phyloP scores from a whole-genome alignment of 2,888 invertebrate genomes.

The Apocheima hispidaria region DNA sequence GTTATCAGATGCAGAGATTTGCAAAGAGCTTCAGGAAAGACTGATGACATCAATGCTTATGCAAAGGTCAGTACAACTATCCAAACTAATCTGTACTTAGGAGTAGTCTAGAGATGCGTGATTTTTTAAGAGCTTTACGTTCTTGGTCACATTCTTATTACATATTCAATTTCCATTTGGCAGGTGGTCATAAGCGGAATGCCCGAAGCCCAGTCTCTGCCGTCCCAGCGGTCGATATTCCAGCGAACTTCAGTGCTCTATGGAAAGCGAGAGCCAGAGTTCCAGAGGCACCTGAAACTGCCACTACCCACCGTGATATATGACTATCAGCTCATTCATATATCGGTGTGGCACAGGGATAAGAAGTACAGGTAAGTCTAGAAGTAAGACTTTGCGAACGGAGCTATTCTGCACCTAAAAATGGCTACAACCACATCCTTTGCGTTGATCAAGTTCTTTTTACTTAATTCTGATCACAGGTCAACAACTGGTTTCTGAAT shows the following conservation, averaged over 20 bases:
- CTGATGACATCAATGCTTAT: slow-evolving; percentile 90
- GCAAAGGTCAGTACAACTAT: slow-evolving; percentile 87
- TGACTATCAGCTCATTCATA: slow-evolving; percentile 88
- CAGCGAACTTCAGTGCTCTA: slow-evolving; percentile 93
- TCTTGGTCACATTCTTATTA: background rate
- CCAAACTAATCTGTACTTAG: background rate
- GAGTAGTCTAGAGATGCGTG: background rate
- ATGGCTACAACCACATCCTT: no score
- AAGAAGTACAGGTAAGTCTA: slow-evolving; percentile 88
- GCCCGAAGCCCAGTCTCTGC: slow-evolving; percentile 71
- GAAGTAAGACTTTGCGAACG: background rate
- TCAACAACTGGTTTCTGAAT: background rate
- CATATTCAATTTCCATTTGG: background rate
- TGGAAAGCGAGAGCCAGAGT: slow-evolving; percentile 91
- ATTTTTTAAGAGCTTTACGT: background rate
- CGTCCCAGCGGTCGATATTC: slow-evolving; percentile 86
- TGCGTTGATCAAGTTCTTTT: no score
- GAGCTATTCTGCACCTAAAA: background rate
- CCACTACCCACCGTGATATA: slow-evolving; percentile 85
- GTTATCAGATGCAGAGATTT: slow-evolving; percentile 92
- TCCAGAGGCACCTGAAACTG: slow-evolving; percentile 92
- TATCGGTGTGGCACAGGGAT: slow-evolving; percentile 95
- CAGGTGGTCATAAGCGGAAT: slow-evolving; percentile 87
- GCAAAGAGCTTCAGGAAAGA: slow-evolving; percentile 88
- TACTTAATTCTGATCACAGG: no score